Evolutionary conservation across 2,113 vertebrate species (phyloP), one percentile per base, ranked within the genome.

Genomic region (Rhinolophus sinicus): DNA sequence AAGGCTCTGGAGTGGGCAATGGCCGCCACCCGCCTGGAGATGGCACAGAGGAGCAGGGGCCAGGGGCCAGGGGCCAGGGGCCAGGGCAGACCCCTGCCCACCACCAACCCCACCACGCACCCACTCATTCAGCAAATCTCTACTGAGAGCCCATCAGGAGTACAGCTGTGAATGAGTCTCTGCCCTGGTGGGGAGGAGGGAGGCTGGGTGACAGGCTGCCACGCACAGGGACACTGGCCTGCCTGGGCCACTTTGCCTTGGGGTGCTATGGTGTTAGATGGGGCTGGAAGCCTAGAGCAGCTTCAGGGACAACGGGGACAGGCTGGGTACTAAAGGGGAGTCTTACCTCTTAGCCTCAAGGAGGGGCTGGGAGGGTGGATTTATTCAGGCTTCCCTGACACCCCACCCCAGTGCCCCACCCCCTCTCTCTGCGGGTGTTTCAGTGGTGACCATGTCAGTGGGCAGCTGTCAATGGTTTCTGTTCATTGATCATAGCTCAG

Each of bases 41-140:
- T 40, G 5, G 12, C 33, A 28, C 24, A 18, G 35, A 78, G 72
- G 18, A 54, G 15, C 18, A 0, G 30, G 85, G 64, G 38, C 18
- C 33, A 5, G 19, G 16, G 56, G 15, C 18, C 33, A 5, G 19
- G 16, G 56, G 15, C 56, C 62, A 26, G 62, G 5, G 28, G 28
- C 33, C 8, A n/a, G 28, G 22, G 26, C 22, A 7, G 52, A 12
- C 11, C 40, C 52, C 38, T 19, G 44, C 28, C 35, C 38, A 40
- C 18, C 4, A 13, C 40, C 19, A 14, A 24, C 11, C 52, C 47
- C 35, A 15, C 8, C 75, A 21, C 0, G 1, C 44, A 30, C 40
- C 52, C 21, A 1, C 16, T 24, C 77, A 65, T 50, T 35, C 54
- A 3, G 19, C 35, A 6, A 1, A 26, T 35, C 24, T 82, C 10